phyloP scores from a whole-genome alignment of 1,140 invertebrate genomes.

The Brachionus manjavacas region DNA sequence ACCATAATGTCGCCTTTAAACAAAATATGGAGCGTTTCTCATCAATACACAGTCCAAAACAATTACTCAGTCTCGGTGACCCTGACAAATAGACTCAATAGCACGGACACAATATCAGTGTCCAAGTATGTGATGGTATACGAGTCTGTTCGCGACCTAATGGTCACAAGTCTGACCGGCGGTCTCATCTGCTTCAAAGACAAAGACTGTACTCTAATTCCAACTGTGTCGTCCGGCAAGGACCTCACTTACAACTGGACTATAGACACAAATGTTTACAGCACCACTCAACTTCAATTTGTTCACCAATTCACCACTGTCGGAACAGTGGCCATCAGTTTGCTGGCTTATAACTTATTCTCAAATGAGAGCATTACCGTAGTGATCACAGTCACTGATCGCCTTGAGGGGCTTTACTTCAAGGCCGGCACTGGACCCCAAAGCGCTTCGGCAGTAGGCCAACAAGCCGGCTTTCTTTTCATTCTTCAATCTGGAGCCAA shows the following conservation, averaged over 20 bases:
- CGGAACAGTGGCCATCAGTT: background rate
- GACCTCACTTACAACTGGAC: background rate
- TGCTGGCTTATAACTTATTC: background rate
- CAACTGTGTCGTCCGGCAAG: background rate
- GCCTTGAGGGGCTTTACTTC: background rate
- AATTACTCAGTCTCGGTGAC: background rate
- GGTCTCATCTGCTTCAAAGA: background rate
- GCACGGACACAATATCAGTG: background rate
- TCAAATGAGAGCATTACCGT: background rate
- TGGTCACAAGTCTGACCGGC: background rate
- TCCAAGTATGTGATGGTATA: background rate
- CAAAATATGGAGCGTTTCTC: background rate
- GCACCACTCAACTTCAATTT: background rate
- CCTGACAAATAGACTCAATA: background rate
- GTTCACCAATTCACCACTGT: background rate
- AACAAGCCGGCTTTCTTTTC: background rate
- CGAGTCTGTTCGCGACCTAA: background rate
- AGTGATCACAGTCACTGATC: background rate
- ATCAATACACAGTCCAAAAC: background rate
- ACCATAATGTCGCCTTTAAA: background rate
- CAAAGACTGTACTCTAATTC: background rate
- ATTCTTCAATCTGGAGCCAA: slow-evolving; percentile 12
- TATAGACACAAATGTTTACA: background rate
- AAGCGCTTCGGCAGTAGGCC: background rate
- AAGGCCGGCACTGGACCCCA: background rate